Evolutionary conservation across 2,888 invertebrate species (phyloP), one percentile per base, ranked within the genome.

Genomic region (Pharmacophagus antenor): DNA sequence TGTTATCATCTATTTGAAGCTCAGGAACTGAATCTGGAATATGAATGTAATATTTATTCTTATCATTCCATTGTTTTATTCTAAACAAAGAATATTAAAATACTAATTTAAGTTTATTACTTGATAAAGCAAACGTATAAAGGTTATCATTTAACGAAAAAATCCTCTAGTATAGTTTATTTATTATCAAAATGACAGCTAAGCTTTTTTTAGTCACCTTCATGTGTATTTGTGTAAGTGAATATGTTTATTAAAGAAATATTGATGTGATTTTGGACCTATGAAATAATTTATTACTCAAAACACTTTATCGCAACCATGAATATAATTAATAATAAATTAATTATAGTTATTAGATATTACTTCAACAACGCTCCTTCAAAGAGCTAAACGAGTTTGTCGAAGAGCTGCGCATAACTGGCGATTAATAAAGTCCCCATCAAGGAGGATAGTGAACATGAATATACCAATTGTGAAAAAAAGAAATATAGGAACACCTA

Each of bases 111-210:
- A 31, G 37, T 20, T 12, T 31, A 41, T 47, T 47, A 17, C 25
- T 37, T 21, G 61, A 61, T 61, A 61, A 61, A 22, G 15, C 31
- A 41, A 7, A 41, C 46, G 37, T 61, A 61, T 61, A 61, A 61
- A 56, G 61, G 54, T 56, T 61, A 61, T 47, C 37, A 61, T 20
- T 6, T 25, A 50, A 27, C 23, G 37, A 27, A 47, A 27, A n/a
- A 51, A 20, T 25, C 10, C 25, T 25, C 46, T 52, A 42, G 41
- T 56, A n/a, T 22, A 15, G 25, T 51, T 52, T 55, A 41, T 41
- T 56, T 25, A 10, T 27, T 23, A 48, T 48, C 51, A 61, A 52
- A 41, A 61, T 61, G 61, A 27, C 56, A 20, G 7, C 51, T 20
- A 51, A 47, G 51, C 15, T 44, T 18, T 51, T 61, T 56, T 46